Evolutionary conservation across 2,113 vertebrate genomes (phyloP).

Genomic region (Channa maculata): DNA sequence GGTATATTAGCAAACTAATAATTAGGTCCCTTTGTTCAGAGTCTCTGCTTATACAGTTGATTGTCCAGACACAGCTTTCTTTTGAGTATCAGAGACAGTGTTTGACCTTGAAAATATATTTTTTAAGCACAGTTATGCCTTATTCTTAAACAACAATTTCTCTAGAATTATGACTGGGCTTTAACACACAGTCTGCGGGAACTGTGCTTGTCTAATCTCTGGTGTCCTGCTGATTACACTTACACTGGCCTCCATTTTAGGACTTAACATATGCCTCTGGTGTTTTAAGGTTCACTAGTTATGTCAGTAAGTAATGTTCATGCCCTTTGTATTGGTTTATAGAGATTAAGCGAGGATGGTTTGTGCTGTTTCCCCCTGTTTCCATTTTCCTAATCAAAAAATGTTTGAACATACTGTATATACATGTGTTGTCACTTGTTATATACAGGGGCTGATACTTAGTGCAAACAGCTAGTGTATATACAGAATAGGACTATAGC

Average conservation of each 20-base stretch:
- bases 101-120: background rate
- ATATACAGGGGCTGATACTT: background rate
- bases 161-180: conserved; percentile 19
- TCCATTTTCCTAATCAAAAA: background rate
- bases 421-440: conserved; percentile 1
- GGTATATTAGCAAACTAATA: too few relatives aligned
- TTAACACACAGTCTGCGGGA: conserved; percentile 26
- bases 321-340: background rate
- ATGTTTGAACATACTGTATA: background rate
- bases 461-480: background rate
- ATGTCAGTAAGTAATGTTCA: conserved; percentile 21
- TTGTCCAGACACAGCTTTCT: conserved; percentile 1
- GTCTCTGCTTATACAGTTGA: background rate
- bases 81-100: background rate
- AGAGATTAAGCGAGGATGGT: background rate
- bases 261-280: conserved; percentile 16
- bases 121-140: conserved; percentile 2
- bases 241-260: conserved; percentile 15
- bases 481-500: background rate
- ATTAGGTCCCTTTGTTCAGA: too few relatives aligned
- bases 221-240: conserved; percentile 21
- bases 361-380: conserved; percentile 16
- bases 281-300: conserved; percentile 27
- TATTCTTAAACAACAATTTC: conserved; percentile 4
- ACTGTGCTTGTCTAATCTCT: conserved; percentile 27